Conservation (phyloP, 2,797 vertebrate species). For the Eulemur mongoz region DNA sequence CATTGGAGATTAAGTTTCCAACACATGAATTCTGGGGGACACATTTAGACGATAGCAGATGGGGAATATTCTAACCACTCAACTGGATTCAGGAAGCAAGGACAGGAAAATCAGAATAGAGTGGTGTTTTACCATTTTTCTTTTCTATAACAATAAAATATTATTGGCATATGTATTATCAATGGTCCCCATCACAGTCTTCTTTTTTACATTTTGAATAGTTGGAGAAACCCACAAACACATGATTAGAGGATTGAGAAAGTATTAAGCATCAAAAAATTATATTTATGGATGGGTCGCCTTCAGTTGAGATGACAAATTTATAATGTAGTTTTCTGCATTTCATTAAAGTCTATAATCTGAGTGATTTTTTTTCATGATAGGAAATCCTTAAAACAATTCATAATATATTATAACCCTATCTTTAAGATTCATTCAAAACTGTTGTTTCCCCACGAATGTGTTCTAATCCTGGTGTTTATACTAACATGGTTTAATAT, state of each 20-base stretch:
- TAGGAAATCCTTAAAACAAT: neutral
- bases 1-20: neutral
- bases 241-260: neutral
- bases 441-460: neutral
- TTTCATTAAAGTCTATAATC: neutral
- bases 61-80: neutral
- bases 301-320: neutral
- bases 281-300: neutral
- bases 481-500: neutral
- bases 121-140: neutral
- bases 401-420: neutral
- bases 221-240: neutral
- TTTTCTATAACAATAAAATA: neutral
- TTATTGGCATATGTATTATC: neutral
- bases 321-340: neutral
- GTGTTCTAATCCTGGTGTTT: neutral
- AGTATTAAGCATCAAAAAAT: neutral
- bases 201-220: neutral
- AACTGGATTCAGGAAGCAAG: neutral
- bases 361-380: neutral
- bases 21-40: neutral
- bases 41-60: neutral
- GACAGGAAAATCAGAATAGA: neutral
- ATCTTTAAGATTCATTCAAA: neutral
- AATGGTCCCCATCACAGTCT: neutral